These are phyloP conservation scores for Adela reaumurella DNA, from an alignment of 2,888 invertebrate genomes.

Conservation along the genomic window DNA sequence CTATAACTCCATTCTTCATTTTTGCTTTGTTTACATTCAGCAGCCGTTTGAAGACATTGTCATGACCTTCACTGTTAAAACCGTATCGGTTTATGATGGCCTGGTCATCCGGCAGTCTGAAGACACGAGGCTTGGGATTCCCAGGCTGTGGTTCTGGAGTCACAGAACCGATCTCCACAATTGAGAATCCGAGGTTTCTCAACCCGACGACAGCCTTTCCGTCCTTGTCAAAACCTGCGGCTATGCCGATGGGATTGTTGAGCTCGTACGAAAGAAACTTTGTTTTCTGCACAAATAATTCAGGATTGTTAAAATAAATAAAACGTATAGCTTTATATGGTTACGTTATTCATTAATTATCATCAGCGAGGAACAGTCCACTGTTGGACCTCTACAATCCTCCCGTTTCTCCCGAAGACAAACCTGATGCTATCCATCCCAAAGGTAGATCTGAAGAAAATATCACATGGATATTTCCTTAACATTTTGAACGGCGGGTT, in stretches of 20 bases:
- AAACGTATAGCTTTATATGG: constrained; percentile 7
- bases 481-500: too few species aligned
- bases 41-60: constrained; percentile 66
- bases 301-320: constrained; percentile 10
- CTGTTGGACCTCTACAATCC: too few species aligned
- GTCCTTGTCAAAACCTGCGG: constrained; percentile 98
- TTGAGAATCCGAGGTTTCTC: constrained; percentile 84
- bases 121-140: constrained; percentile 90
- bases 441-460: too few species aligned
- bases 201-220: constrained; percentile 86
- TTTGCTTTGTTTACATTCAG: constrained; percentile 46
- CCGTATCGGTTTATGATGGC: constrained; percentile 88
- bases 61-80: constrained; percentile 94
- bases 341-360: background rate
- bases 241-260: constrained; percentile 92
- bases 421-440: too few species aligned
- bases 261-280: constrained; percentile 69
- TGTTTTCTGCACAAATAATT: constrained; percentile 56
- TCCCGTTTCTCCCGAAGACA: too few species aligned
- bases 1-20: constrained; percentile 65
- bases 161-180: constrained; percentile 94
- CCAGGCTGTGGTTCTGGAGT: constrained; percentile 93
- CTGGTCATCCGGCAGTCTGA: constrained; percentile 76
- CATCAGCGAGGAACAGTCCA: constrained; percentile 1
- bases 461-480: too few species aligned